Conservation (phyloP, 1,140 invertebrate species). For the Caligus rogercresseyi region DNA sequence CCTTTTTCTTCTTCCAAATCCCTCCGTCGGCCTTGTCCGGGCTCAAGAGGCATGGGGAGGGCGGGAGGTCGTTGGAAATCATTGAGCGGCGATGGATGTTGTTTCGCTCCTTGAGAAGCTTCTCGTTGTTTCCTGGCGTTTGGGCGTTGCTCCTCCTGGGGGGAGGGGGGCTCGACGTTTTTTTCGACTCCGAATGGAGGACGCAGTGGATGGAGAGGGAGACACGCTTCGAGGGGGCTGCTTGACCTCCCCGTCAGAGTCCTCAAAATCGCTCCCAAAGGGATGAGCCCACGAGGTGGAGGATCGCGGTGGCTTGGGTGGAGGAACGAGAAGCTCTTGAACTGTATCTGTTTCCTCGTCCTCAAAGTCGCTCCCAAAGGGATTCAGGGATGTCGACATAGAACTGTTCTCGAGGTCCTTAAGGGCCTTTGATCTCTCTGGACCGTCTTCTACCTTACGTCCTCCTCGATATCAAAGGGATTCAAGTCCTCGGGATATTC, state of each 20-base stretch:
- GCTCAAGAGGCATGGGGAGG: conserved; percentile 18
- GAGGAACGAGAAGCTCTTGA: conserved; percentile 21
- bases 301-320: conserved; percentile 2
- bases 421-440: conserved; percentile 26
- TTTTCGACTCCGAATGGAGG: conserved; percentile 4
- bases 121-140: not conserved
- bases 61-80: not conserved
- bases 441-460: conserved; percentile 4
- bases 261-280: conserved; percentile 47
- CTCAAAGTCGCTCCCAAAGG: conserved; percentile 47
- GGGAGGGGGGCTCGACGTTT: conserved; percentile 22
- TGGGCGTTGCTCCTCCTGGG: conserved; percentile 5
- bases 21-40: conserved; percentile 42
- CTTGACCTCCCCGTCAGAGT: conserved; percentile 35
- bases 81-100: conserved; percentile 14
- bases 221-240: not conserved
- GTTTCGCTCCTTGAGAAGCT: conserved; percentile 1
- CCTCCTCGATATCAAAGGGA: conserved; percentile 36
- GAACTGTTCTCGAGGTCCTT: not conserved
- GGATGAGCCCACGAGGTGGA: conserved; percentile 35
- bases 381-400: conserved; percentile 34
- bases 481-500: conserved; percentile 57
- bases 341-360: conserved; percentile 42
- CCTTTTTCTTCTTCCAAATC: conserved; percentile 54
- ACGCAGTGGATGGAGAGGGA: not conserved